Conservation (phyloP, 2,888 invertebrate species). For the Cylloceria caligata region DNA sequence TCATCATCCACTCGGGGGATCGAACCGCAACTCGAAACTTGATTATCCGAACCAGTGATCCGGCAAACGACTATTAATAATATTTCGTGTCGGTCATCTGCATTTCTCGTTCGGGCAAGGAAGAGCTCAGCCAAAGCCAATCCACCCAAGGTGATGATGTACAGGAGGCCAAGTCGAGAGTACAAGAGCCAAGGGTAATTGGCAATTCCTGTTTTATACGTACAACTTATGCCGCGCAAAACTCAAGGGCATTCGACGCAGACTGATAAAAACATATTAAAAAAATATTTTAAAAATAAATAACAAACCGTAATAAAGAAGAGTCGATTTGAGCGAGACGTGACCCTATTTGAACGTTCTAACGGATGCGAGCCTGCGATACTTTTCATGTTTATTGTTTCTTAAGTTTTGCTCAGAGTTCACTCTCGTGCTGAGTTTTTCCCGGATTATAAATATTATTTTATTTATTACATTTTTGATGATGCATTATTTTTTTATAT, state of each 20-base stretch:
- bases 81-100: conserved; percentile 82
- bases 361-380: neutral
- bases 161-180: conserved; percentile 62
- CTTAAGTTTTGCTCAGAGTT: neutral
- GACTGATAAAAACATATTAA: neutral
- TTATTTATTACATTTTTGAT: too few relatives aligned
- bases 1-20: conserved; percentile 66
- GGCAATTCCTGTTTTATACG: conserved; percentile 61
- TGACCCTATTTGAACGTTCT: neutral
- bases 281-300: neutral
- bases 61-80: conserved; percentile 84
- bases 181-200: conserved; percentile 61
- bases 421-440: too few relatives aligned
- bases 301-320: neutral
- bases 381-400: neutral
- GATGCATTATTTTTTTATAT: too few relatives aligned
- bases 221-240: conserved; percentile 34
- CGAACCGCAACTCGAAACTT: conserved; percentile 78
- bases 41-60: conserved; percentile 83
- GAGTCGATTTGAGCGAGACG: conserved; percentile 8
- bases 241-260: conserved; percentile 3
- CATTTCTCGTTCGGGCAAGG: conserved; percentile 73
- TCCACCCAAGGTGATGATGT: conserved; percentile 4
- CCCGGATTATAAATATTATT: too few relatives aligned
- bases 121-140: neutral